These are phyloP conservation scores for Pterostichus niger DNA, from an alignment of 2,888 invertebrate genomes.

Conservation along the genomic window DNA sequence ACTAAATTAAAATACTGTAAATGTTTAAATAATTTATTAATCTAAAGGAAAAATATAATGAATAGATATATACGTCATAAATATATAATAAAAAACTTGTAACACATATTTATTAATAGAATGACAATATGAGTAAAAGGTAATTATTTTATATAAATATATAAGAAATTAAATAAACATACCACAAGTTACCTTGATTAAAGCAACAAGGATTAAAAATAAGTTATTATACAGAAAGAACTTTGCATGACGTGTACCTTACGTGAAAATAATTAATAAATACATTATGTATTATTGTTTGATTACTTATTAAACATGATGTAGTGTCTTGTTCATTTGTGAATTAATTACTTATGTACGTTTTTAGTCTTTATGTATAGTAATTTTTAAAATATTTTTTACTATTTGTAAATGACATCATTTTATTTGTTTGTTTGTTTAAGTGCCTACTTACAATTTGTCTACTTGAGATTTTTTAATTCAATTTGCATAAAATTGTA, in stretches of 20 bases:
- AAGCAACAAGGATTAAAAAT: constrained; percentile 45
- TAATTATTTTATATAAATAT: constrained; percentile 53
- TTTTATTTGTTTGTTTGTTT: constrained; percentile 19
- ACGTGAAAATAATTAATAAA: constrained; percentile 50
- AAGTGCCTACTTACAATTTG: constrained; percentile 12
- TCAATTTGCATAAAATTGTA: constrained; percentile 8
- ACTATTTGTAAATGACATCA: constrained; percentile 45
- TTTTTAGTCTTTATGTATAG: constrained; percentile 1
- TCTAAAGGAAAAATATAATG: background rate
- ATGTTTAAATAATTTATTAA: background rate
- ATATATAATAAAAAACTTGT: constrained; percentile 2
- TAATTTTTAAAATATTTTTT: constrained; percentile 15
- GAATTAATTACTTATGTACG: constrained; percentile 47
- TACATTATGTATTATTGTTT: constrained; percentile 27
- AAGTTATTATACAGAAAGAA: constrained; percentile 22
- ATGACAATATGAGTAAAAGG: constrained; percentile 57
- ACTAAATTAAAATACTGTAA: background rate
- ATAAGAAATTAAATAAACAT: constrained; percentile 55
- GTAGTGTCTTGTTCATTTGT: constrained; percentile 37
- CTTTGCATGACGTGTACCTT: constrained; percentile 2
- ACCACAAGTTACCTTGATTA: constrained; percentile 42
- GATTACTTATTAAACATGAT: constrained; percentile 45
- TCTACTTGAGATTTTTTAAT: constrained; percentile 9
- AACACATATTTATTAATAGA: constrained; percentile 58
- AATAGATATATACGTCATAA: constrained; percentile 11